Conservation (phyloP, 2,888 invertebrate genomes). For the Vesta saturnalis region DNA sequence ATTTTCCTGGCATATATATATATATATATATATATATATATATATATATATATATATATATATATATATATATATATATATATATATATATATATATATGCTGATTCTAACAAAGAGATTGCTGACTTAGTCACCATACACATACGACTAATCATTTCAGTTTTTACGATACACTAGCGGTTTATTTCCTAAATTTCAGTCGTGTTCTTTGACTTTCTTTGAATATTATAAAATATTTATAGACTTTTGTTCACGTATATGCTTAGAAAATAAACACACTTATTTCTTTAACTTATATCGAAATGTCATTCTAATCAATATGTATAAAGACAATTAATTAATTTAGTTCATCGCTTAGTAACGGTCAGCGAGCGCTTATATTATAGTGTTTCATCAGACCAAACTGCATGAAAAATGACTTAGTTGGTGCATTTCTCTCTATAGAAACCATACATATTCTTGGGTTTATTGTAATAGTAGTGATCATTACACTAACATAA, state of each 20-base stretch:
- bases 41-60: too few relatives aligned
- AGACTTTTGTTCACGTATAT: neutral
- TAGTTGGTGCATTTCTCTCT: too few relatives aligned
- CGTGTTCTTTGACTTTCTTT: neutral
- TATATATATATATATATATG: conserved; percentile 10
- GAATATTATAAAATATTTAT: neutral
- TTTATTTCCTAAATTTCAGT: neutral
- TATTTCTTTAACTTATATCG: neutral
- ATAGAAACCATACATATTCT: too few relatives aligned
- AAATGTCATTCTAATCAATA: neutral
- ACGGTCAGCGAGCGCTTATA: too few relatives aligned
- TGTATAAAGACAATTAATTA: neutral
- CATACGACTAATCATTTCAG: conserved; percentile 12
- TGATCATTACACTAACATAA: too few relatives aligned
- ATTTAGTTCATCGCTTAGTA: too few relatives aligned
- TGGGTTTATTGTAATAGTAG: too few relatives aligned
- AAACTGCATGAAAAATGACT: too few relatives aligned
- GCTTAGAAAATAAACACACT: too few relatives aligned
- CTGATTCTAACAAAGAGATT: conserved; percentile 12
- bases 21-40: too few relatives aligned
- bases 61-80: too few relatives aligned
- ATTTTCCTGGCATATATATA: conserved; percentile 7
- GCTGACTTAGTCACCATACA: conserved; percentile 11
- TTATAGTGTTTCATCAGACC: too few relatives aligned
- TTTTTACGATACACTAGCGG: conserved; percentile 12